phyloP scores from a whole-genome alignment of 1,140 invertebrate species.

The Hyposmocoma kahamanoa region DNA sequence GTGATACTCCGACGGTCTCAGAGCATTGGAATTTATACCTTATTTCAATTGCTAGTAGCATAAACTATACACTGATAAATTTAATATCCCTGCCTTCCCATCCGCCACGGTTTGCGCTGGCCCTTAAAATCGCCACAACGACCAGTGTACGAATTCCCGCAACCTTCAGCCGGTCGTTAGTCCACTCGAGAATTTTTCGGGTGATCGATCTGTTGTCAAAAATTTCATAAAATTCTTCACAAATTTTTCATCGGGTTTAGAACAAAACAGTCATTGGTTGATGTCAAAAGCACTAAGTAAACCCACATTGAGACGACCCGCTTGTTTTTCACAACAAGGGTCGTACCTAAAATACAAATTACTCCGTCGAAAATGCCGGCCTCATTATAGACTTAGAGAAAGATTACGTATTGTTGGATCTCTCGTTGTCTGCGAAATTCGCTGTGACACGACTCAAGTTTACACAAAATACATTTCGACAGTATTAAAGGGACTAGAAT shows the following conservation, averaged over 20 bases:
- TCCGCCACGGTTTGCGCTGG: too few relatives aligned
- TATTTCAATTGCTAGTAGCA: too few relatives aligned
- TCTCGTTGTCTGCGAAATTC: neutral
- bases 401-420: constrained; percentile 12
- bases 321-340: neutral
- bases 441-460: neutral
- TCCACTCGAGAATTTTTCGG: neutral
- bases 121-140: too few relatives aligned
- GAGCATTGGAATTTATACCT: too few relatives aligned
- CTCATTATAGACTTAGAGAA: constrained; percentile 18
- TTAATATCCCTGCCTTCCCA: too few relatives aligned
- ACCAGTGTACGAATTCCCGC: too few relatives aligned
- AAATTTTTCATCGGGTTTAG: neutral
- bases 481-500: constrained; percentile 2
- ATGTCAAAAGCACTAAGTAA: neutral
- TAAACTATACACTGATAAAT: too few relatives aligned
- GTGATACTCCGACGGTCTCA: too few relatives aligned
- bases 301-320: neutral
- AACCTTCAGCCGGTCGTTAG: neutral
- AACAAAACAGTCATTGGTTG: neutral
- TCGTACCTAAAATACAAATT: constrained; percentile 16
- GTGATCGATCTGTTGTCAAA: neutral
- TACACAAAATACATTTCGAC: constrained; percentile 9
- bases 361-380: constrained; percentile 17
- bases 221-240: too few relatives aligned